A percentile compares a stretch with the other conserved stretches of the same genome.
phyloP scores from a whole-genome alignment of 2,113 vertebrate species.

The Petaurus breviceps region DNA sequence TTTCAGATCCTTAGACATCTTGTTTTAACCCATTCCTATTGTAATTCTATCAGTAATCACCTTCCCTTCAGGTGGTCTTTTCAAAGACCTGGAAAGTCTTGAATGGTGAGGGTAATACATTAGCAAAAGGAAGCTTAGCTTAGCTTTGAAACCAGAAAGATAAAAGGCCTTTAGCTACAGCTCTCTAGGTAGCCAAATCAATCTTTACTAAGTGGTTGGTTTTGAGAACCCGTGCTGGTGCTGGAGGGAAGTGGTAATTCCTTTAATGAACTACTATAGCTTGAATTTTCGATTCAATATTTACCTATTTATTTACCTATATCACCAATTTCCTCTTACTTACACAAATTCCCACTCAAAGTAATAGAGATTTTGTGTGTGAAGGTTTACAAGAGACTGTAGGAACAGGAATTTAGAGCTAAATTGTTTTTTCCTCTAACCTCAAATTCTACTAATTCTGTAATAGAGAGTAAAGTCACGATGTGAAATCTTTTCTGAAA shows the following conservation, averaged over 20 bases:
- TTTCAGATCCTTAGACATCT: slow-evolving; percentile 42
- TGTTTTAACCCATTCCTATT: slow-evolving; percentile 65
- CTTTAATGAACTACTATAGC: slow-evolving; percentile 49
- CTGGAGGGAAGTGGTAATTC: slow-evolving; percentile 50
- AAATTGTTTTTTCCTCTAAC: slow-evolving; percentile 31
- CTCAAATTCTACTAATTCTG: slow-evolving; percentile 49
- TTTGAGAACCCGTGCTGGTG: slow-evolving; percentile 48
- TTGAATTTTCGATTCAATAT: slow-evolving; percentile 67
- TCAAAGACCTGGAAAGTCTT: slow-evolving; percentile 63
- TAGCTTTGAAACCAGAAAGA: slow-evolving; percentile 66
- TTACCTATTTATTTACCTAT: slow-evolving; percentile 53
- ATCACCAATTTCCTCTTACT: slow-evolving; percentile 63
- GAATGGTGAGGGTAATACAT: slow-evolving; percentile 41
- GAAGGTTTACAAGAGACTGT: not conserved
- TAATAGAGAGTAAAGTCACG: slow-evolving; percentile 21
- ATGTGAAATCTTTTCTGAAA: not conserved
- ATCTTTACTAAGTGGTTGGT: slow-evolving; percentile 62
- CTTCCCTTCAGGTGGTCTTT: slow-evolving; percentile 65
- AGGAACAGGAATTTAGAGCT: slow-evolving; percentile 21
- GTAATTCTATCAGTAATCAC: slow-evolving; percentile 55
- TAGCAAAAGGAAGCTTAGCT: slow-evolving; percentile 44
- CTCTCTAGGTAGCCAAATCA: slow-evolving; percentile 62
- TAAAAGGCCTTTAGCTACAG: slow-evolving; percentile 55
- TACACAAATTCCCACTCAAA: slow-evolving; percentile 28
- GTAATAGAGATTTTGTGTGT: slow-evolving; percentile 22